A percentile compares a stretch with the other conserved stretches of the same genome.
Conservation (phyloP, 2,797 vertebrate species). For the Onychomys leucogaster region DNA sequence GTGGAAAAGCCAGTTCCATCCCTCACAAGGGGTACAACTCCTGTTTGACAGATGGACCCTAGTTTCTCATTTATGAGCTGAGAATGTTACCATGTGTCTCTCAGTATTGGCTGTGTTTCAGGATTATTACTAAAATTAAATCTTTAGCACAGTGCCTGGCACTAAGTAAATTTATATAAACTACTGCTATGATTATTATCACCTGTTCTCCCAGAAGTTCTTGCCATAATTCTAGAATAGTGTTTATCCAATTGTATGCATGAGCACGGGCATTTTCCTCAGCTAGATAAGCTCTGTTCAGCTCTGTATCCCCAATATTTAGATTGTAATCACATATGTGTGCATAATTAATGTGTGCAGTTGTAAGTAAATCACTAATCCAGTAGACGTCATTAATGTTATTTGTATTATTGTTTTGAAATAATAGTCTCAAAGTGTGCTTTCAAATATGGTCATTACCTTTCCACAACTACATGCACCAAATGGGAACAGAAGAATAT, state of each 20-base stretch:
- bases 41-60: not conserved
- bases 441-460: not conserved
- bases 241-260: not conserved
- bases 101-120: not conserved
- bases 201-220: slow-evolving; percentile 49
- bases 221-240: slow-evolving; percentile 2
- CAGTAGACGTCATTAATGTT: not conserved
- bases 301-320: not conserved
- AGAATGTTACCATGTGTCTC: not conserved
- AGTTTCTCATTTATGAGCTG: slow-evolving; percentile 43
- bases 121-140: slow-evolving; percentile 46
- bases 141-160: slow-evolving; percentile 47
- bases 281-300: not conserved
- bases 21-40: not conserved
- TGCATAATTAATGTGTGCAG: not conserved
- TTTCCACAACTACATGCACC: not conserved
- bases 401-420: slow-evolving; percentile 43
- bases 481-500: not conserved
- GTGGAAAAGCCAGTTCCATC: not conserved
- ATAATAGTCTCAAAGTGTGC: not conserved
- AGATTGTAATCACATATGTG: not conserved
- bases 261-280: not conserved
- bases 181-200: not conserved
- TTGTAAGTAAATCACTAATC: not conserved
- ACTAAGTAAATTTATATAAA: slow-evolving; percentile 35